These are phyloP conservation scores for Xiphophorus couchianus DNA, from an alignment of 2,113 vertebrate species.

Conservation along the genomic window DNA sequence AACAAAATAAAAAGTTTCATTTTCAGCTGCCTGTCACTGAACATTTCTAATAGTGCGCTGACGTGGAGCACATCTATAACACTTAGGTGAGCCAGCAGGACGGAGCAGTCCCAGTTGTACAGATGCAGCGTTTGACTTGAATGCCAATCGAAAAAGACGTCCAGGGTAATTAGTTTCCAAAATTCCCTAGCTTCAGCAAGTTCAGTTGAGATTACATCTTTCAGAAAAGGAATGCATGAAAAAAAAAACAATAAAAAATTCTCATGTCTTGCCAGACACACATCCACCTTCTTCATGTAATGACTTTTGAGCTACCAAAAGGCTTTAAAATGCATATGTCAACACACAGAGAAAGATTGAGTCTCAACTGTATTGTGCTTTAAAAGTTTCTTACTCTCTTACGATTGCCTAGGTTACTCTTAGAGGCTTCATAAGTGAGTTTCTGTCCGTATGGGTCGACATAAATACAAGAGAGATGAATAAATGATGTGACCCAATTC, in stretches of 20 bases:
- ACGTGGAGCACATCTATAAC: neutral
- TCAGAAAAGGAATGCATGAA: constrained; percentile 12
- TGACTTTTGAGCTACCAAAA: constrained; percentile 15
- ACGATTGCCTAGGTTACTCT: neutral
- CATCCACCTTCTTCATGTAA: constrained; percentile 2
- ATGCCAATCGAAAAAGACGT: neutral
- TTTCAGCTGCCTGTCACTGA: neutral
- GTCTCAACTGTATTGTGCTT: neutral
- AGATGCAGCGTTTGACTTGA: neutral
- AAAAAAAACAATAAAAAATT: constrained; percentile 18
- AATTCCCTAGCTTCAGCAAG: neutral
- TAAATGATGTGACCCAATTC: neutral
- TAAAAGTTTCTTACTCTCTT: neutral
- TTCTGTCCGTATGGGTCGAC: neutral
- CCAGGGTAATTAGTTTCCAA: neutral
- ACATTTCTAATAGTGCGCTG: neutral
- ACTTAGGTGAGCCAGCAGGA: neutral
- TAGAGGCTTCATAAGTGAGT: neutral
- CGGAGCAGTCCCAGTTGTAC: neutral
- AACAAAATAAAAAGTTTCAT: neutral
- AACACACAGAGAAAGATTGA: neutral
- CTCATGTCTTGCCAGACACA: constrained; percentile 16
- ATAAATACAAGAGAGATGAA: neutral
- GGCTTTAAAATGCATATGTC: neutral
- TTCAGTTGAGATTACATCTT: constrained; percentile 8